Percentiles rank a stretch among this genome's conserved stretches.
Evolutionary conservation across 1,140 invertebrate genomes (phyloP).

Genomic region (Drosophila novamexicana): DNA sequence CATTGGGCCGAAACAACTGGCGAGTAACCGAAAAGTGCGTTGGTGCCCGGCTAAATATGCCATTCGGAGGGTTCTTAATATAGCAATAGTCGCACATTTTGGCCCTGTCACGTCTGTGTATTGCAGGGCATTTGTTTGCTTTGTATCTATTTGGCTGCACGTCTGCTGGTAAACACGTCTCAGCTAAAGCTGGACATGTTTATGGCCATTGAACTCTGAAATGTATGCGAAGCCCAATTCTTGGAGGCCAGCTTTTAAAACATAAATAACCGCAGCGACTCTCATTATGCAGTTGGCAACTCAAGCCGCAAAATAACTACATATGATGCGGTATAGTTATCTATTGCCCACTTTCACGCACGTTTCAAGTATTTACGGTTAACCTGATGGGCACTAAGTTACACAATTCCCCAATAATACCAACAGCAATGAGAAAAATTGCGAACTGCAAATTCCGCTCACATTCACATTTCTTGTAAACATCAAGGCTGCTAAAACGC

Average conservation of each 20-base stretch:
- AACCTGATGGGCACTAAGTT: slow-evolving; percentile 19
- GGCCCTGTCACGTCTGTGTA: slow-evolving; percentile 56
- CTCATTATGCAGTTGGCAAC: slow-evolving; percentile 45
- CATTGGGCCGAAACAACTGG: slow-evolving; percentile 48
- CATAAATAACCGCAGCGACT: slow-evolving; percentile 48
- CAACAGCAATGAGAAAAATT: neutral
- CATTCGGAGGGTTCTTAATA: slow-evolving; percentile 53
- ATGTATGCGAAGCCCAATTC: slow-evolving; percentile 3
- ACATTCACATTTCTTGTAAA: neutral
- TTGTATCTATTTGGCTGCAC: slow-evolving; percentile 40
- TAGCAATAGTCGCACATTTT: slow-evolving; percentile 53
- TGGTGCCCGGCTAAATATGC: slow-evolving; percentile 23
- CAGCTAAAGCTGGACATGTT: slow-evolving; percentile 31
- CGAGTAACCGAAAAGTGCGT: slow-evolving; percentile 27
- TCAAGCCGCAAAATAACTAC: neutral
- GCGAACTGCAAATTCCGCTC: neutral
- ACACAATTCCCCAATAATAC: slow-evolving; percentile 1
- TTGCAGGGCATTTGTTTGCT: slow-evolving; percentile 5
- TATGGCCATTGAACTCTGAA: slow-evolving; percentile 43
- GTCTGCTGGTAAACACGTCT: slow-evolving; percentile 52
- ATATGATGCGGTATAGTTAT: slow-evolving; percentile 47
- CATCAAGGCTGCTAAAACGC: neutral
- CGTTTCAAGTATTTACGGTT: slow-evolving; percentile 45
- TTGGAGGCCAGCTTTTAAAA: slow-evolving; percentile 57
- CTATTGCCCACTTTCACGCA: slow-evolving; percentile 53